Evolutionary conservation across 2,797 vertebrate species (phyloP).

Genomic region (Cuculus canorus): DNA sequence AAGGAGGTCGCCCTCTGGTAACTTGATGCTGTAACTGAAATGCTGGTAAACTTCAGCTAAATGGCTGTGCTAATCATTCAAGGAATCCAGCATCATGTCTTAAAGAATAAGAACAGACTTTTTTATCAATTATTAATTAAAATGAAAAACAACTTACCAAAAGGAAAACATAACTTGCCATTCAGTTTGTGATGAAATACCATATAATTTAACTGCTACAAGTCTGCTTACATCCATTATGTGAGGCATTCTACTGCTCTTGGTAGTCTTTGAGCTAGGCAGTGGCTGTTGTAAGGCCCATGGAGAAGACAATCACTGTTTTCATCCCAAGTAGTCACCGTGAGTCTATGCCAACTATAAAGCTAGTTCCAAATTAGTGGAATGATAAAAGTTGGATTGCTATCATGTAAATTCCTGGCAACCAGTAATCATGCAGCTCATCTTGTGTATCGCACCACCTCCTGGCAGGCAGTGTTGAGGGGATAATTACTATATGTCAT

Average conservation of each 20-base stretch:
- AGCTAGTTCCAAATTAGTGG: not conserved
- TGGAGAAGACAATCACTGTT: not conserved
- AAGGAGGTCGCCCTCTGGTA: not conserved
- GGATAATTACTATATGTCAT: not conserved
- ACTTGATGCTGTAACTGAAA: not conserved
- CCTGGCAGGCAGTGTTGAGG: not conserved
- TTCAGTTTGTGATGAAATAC: not conserved
- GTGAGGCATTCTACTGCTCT: not conserved
- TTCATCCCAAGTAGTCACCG: not conserved
- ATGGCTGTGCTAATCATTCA: not conserved
- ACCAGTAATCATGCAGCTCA: not conserved
- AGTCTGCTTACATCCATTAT: not conserved
- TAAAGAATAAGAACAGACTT: not conserved
- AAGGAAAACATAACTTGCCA: not conserved
- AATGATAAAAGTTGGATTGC: not conserved
- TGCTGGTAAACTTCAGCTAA: not conserved
- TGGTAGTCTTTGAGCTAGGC: not conserved
- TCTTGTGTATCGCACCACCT: not conserved
- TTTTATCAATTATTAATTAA: not conserved
- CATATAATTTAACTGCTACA: not conserved
- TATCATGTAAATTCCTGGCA: not conserved
- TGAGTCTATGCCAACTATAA: not conserved
- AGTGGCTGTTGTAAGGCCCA: not conserved
- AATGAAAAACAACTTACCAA: not conserved
- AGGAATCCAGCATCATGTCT: not conserved